Evolutionary conservation across 2,113 vertebrate genomes (phyloP).

Genomic region (Ibidorhyncha struthersii): DNA sequence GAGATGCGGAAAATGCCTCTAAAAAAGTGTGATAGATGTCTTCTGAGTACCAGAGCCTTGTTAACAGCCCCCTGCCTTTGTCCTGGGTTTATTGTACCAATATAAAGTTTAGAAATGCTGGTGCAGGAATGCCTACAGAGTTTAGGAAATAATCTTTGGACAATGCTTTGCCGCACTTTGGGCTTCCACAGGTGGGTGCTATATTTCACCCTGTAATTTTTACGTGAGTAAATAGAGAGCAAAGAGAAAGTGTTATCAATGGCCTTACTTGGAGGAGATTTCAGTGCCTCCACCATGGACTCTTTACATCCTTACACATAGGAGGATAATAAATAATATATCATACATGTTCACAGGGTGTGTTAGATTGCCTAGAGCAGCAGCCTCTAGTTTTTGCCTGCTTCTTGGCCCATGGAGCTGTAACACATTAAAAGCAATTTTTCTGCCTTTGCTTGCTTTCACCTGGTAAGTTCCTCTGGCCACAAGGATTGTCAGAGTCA

Average conservation of each 20-base stretch:
- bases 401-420: background rate
- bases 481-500: background rate
- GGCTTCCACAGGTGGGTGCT: background rate
- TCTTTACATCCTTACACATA: background rate
- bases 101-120: slow-evolving; percentile 35
- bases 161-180: background rate
- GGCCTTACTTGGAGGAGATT: background rate
- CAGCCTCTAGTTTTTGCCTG: background rate
- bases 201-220: background rate
- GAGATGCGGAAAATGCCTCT: slow-evolving; percentile 15
- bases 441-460: background rate
- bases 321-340: background rate
- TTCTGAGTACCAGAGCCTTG: slow-evolving; percentile 42
- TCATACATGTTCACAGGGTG: background rate
- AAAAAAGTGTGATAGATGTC: slow-evolving; percentile 21
- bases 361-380: background rate
- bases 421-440: background rate
- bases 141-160: background rate
- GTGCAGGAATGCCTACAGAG: background rate
- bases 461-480: background rate
- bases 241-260: background rate
- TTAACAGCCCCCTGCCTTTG: slow-evolving; percentile 55
- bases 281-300: background rate
- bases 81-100: slow-evolving; percentile 15
- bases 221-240: background rate